Conservation (phyloP, 2,888 invertebrate species). For the Temnothorax unifasciatus region DNA sequence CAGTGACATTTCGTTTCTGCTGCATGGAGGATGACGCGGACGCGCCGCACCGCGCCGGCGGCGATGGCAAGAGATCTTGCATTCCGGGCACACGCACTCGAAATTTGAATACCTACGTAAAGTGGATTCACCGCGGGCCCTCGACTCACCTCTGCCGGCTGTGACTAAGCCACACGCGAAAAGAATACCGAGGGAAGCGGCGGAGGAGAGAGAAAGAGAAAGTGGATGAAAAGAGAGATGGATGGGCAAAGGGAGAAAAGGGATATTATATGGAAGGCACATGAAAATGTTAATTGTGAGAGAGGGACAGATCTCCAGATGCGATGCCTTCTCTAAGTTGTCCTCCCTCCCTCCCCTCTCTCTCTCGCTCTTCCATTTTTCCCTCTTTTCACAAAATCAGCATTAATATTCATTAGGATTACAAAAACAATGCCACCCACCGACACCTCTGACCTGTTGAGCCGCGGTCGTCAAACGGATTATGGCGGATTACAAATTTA, state of each 20-base stretch:
- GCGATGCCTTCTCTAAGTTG: conserved; percentile 33
- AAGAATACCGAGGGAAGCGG: conserved; percentile 81
- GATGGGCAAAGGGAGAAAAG: background rate
- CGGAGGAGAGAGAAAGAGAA: conserved; percentile 19
- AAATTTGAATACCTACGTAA: conserved; percentile 84
- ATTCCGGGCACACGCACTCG: conserved; percentile 83
- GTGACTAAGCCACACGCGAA: conserved; percentile 85
- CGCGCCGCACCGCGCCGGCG: conserved; percentile 51
- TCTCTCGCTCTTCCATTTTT: background rate
- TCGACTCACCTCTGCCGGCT: conserved; percentile 66
- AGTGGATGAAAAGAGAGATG: conserved; percentile 13
- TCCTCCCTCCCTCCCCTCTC: background rate
- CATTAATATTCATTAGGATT: conserved; percentile 86
- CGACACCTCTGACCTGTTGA: conserved; percentile 83
- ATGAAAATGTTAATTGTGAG: conserved; percentile 37
- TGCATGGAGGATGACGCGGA: conserved; percentile 57
- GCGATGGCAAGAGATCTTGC: conserved; percentile 73
- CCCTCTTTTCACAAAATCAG: conserved; percentile 58
- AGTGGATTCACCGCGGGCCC: conserved; percentile 78
- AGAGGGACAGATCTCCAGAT: conserved; percentile 26
- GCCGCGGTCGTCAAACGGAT: conserved; percentile 81
- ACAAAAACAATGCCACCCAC: conserved; percentile 81
- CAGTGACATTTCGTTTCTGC: conserved; percentile 36
- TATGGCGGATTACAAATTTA: conserved; percentile 82
- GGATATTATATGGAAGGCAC: background rate